Evolutionary conservation across 2,888 invertebrate genomes (phyloP), one percentile per base, ranked within the genome.

Genomic region (Charanyca ferruginea): DNA sequence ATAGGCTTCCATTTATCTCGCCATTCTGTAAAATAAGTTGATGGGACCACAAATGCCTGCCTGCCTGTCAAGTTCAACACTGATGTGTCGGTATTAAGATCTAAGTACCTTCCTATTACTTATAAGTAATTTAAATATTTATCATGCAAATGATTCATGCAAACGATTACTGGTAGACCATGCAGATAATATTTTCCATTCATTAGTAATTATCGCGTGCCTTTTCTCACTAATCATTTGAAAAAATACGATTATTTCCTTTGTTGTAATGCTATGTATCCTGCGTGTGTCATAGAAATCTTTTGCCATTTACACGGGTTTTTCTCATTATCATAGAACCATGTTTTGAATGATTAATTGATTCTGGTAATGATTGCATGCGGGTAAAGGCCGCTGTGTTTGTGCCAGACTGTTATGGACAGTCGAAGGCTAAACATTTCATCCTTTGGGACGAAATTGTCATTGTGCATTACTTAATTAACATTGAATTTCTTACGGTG

Each of bases 341-440:
- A 76, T 70, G 79, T 78, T 65, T 72, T 78, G 82, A 85, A 83
- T 83, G 81, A 84, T 85, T 80, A 86, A 84, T 51, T 79, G 71
- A 66, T 76, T 67, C 68, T 74, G 65, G 62, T 85, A 82, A 85
- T 84, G 66, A 86, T 85, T 86, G 77, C 80, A 85, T 85, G 77
- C 82, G 79, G 83, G 84, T 80, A 85, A 82, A 85, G 88, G 86
- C 83, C 86, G 62, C 66, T 69, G 73, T 73, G 77, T 73, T 69
- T 79, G 73, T 68, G 77, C 81, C 80, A 76, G 77, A 80, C 83
- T 77, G 81, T 84, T 87, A 88, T 73, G 88, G 87, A 75, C 68
- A 51, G 66, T 72, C 78, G 87, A 91, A 91, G 91, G 91, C 80
- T 89, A 78, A 81, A 81, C 65, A 80, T 73, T 63, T 64, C 71